Conservation (phyloP, 37 sponge, comb jelly and placozoan genomes). For the Cladorhizidae sp. region DNA sequence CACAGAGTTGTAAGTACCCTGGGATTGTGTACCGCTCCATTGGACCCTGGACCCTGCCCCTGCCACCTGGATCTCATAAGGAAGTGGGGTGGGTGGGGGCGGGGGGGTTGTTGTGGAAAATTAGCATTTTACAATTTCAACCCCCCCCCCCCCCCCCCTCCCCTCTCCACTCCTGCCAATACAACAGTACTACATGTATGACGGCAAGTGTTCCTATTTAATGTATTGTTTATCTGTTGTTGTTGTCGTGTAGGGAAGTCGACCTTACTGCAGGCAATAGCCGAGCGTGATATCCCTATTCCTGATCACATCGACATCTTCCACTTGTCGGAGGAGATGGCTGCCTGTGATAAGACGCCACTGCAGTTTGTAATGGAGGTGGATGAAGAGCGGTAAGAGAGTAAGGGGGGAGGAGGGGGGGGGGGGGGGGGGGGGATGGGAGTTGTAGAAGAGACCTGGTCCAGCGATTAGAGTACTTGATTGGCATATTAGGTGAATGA, state of each 20-base stretch:
- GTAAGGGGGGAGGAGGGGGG: neutral
- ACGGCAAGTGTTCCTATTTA: no score
- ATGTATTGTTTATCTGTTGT: no score
- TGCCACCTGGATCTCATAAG: no score
- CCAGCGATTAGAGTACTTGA: no score
- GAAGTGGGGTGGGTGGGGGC: no score
- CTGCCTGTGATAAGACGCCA: conserved; percentile 83
- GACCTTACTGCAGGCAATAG: conserved; percentile 69
- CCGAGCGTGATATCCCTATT: conserved; percentile 73
- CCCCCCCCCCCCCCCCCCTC: neutral
- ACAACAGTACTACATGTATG: no score
- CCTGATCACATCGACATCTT: conserved; percentile 90
- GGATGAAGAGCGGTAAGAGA: conserved; percentile 62
- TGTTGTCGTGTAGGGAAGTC: conserved; percentile 78
- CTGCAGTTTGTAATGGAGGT: conserved; percentile 92
- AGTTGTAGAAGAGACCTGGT: no score
- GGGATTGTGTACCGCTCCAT: no score
- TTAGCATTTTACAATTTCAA: neutral
- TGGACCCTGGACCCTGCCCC: no score
- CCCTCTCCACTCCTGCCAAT: neutral
- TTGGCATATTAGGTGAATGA: no score
- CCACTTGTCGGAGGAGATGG: conserved; percentile 79
- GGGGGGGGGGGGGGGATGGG: neutral
- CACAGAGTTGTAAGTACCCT: no score
- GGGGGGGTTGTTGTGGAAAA: neutral